phyloP scores from a whole-genome alignment of 2,797 vertebrate species.

The Tenualosa thibaudeaui region DNA sequence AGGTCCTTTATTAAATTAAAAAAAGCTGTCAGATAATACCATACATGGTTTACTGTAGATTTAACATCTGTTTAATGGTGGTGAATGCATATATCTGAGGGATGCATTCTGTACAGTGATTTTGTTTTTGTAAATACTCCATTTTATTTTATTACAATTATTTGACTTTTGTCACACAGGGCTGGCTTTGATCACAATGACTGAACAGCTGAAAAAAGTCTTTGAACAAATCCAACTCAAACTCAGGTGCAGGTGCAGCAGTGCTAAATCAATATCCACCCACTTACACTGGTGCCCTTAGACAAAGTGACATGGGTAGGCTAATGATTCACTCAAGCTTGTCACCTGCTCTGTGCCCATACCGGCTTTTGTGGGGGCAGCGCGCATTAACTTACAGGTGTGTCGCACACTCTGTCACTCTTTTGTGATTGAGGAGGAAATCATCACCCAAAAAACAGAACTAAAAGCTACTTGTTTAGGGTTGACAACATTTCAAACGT shows the following conservation, averaged over 20 bases:
- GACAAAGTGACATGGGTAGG: neutral
- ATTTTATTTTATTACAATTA: too few species aligned
- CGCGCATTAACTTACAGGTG: conserved; percentile 11
- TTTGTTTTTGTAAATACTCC: too few species aligned
- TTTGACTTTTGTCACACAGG: too few species aligned
- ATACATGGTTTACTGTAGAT: neutral
- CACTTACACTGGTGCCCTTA: neutral
- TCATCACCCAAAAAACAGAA: conserved; percentile 55
- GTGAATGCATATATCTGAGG: too few species aligned
- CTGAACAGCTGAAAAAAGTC: neutral
- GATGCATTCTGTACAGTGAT: too few species aligned
- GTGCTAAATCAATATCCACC: neutral
- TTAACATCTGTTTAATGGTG: too few species aligned
- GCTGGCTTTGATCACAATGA: neutral
- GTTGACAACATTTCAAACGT: conserved; percentile 65
- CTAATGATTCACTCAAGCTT: conserved; percentile 17
- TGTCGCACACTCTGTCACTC: neutral
- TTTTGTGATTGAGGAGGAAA: conserved; percentile 69
- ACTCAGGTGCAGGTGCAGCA: neutral
- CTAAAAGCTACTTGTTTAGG: conserved; percentile 54
- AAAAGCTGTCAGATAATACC: neutral
- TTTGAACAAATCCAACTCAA: neutral
- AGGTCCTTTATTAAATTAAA: neutral
- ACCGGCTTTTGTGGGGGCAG: neutral
- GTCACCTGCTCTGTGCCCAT: neutral